These are phyloP conservation scores for Maniola hyperantus DNA, from an alignment of 2,888 invertebrate genomes.

Conservation along the genomic window DNA sequence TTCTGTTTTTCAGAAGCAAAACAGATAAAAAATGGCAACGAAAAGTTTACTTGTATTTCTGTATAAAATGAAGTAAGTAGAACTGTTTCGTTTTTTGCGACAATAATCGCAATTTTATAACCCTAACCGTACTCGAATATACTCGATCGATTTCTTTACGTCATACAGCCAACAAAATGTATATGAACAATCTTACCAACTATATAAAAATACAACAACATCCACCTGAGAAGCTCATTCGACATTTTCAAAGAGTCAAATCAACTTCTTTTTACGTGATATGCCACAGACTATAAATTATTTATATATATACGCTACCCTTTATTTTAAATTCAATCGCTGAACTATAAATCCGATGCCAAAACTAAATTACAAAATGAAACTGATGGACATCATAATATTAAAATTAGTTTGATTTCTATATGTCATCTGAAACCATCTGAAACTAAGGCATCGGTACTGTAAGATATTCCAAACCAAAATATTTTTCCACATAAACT, in stretches of 20 bases:
- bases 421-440: background rate
- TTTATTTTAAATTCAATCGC: slow-evolving; percentile 32
- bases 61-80: background rate
- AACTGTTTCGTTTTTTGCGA: slow-evolving; percentile 26
- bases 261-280: slow-evolving; percentile 63
- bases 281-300: slow-evolving; percentile 67
- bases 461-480: background rate
- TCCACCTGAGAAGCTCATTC: slow-evolving; percentile 54
- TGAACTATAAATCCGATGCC: slow-evolving; percentile 22
- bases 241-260: slow-evolving; percentile 49
- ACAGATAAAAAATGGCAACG: slow-evolving; percentile 24
- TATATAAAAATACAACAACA: slow-evolving; percentile 80
- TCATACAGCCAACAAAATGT: slow-evolving; percentile 50
- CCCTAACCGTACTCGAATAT: slow-evolving; percentile 23
- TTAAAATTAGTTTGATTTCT: background rate
- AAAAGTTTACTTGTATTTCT: background rate
- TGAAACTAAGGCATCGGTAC: slow-evolving; percentile 18
- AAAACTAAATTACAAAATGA: background rate
- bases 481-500: background rate
- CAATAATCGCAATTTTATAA: slow-evolving; percentile 30
- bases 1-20: slow-evolving; percentile 20
- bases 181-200: slow-evolving; percentile 67
- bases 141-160: slow-evolving; percentile 31
- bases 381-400: background rate
- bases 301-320: slow-evolving; percentile 55